phyloP scores from a whole-genome alignment of 2,797 vertebrate genomes.

The Momotus momota region DNA sequence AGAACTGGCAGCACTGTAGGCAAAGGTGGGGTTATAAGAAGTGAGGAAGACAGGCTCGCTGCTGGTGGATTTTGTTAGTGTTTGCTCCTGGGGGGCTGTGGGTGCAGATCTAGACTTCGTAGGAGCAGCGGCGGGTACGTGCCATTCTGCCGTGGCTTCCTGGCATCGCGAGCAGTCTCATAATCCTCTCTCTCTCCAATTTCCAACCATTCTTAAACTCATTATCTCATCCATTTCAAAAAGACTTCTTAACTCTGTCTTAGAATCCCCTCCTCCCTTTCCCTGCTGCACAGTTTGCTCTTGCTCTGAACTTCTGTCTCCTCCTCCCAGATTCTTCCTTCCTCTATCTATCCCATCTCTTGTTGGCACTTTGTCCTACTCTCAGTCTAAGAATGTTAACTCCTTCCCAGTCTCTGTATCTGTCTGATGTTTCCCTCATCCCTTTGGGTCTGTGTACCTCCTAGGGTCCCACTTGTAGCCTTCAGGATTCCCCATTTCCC shows the following conservation, averaged over 20 bases:
- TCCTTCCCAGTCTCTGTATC: neutral
- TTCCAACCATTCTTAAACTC: neutral
- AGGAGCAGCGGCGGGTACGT: neutral
- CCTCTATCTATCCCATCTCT: neutral
- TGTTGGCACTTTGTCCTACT: neutral
- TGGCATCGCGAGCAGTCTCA: accelerated
- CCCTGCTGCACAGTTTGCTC: neutral
- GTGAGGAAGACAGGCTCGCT: neutral
- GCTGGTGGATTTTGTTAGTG: neutral
- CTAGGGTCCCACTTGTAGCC: neutral
- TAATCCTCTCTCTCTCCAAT: neutral
- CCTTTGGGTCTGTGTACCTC: accelerated
- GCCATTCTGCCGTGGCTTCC: neutral
- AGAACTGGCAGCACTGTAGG: neutral
- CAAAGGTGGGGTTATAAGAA: neutral
- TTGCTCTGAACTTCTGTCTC: neutral
- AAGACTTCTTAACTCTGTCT: neutral
- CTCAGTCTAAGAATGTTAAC: neutral
- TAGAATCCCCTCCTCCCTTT: neutral
- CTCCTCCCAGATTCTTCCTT: neutral
- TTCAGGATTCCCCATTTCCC: neutral
- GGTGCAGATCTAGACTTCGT: neutral
- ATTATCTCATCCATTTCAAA: neutral
- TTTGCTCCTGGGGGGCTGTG: neutral
- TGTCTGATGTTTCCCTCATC: neutral